Evolutionary conservation across 2,113 vertebrate species (phyloP).

Genomic region (Cephalopholis sonnerati): DNA sequence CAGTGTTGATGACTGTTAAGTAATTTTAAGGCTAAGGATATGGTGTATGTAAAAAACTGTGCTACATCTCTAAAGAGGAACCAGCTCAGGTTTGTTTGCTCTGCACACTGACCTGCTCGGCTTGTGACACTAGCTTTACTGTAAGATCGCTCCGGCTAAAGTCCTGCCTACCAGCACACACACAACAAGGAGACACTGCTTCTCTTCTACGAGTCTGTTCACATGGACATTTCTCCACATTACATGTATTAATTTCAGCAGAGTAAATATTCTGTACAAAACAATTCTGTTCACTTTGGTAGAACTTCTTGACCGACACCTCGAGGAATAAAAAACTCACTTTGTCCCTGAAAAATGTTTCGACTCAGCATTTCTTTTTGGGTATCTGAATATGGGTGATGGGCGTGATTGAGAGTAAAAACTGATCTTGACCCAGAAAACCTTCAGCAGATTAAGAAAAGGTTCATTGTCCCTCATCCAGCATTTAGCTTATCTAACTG

Average conservation of each 20-base stretch:
- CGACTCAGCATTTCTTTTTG: constrained; percentile 27
- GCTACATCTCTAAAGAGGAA: constrained; percentile 72
- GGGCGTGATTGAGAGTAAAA: constrained; percentile 14
- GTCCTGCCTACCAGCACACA: constrained; percentile 5
- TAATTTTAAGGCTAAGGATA: constrained; percentile 76
- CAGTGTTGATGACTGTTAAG: constrained; percentile 64
- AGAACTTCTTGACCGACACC: constrained; percentile 3
- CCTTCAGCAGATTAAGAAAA: background rate
- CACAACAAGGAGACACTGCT: constrained; percentile 8
- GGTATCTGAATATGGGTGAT: constrained; percentile 22
- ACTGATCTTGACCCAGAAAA: constrained; percentile 4
- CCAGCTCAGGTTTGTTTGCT: constrained; percentile 42
- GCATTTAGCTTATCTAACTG: constrained; percentile 18
- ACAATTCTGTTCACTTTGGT: constrained; percentile 46
- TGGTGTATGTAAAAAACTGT: constrained; percentile 50
- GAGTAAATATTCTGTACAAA: constrained; percentile 52
- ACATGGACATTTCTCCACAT: constrained; percentile 10
- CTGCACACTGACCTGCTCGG: constrained; percentile 30
- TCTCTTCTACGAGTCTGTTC: constrained; percentile 1
- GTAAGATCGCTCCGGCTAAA: constrained; percentile 22
- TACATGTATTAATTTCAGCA: constrained; percentile 21
- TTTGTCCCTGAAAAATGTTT: constrained; percentile 47
- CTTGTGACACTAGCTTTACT: constrained; percentile 37
- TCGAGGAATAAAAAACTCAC: constrained; percentile 17
- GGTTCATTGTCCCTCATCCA: background rate